Conservation (phyloP, 2,113 vertebrate species). For the Leucopsar rothschildi region DNA sequence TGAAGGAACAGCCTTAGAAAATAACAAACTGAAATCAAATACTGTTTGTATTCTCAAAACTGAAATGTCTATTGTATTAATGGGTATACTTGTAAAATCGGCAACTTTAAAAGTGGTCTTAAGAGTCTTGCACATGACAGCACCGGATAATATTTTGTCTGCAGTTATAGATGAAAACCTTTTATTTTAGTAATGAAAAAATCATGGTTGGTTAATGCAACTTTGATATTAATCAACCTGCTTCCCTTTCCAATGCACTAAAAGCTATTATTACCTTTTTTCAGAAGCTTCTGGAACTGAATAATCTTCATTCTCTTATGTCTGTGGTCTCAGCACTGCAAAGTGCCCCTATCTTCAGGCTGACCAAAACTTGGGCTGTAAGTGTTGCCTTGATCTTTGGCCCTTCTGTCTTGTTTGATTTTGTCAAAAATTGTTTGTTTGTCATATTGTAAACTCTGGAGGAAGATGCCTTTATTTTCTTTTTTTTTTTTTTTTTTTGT, state of each 20-base stretch:
- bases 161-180: neutral
- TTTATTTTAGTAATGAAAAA: conserved; percentile 1
- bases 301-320: conserved; percentile 95
- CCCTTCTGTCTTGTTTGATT: neutral
- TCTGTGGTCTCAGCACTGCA: conserved; percentile 94
- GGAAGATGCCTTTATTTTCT: neutral
- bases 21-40: neutral
- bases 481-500: neutral
- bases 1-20: neutral
- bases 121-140: conserved; percentile 13
- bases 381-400: conserved; percentile 57
- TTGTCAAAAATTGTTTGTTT: too few species aligned
- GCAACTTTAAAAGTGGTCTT: neutral
- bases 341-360: conserved; percentile 93
- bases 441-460: neutral
- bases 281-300: conserved; percentile 93
- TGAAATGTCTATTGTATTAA: neutral
- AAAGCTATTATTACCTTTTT: conserved; percentile 37
- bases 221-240: neutral
- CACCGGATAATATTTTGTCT: neutral
- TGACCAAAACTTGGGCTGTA: conserved; percentile 97
- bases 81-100: neutral
- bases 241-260: neutral
- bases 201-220: neutral
- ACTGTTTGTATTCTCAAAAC: neutral